Evolutionary conservation across 1,140 invertebrate species (phyloP).

Genomic region (Neodiprion lecontei): DNA sequence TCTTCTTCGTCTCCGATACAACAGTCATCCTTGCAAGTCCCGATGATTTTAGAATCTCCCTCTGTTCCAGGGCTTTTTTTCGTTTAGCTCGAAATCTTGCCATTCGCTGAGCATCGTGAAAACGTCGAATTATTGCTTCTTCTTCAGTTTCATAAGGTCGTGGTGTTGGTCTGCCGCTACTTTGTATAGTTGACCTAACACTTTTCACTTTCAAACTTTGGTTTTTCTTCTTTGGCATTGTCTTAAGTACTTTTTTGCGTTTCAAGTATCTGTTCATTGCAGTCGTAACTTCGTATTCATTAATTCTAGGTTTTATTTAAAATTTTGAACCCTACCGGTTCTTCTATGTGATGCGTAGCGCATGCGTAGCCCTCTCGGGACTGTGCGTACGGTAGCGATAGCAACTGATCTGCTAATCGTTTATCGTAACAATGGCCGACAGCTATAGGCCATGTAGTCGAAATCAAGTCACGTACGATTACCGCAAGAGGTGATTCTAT

Average conservation of each 20-base stretch:
- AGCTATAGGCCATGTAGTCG: slow-evolving; percentile 21
- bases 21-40: slow-evolving; percentile 26
- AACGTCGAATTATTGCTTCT: slow-evolving; percentile 35
- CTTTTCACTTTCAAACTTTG: not conserved
- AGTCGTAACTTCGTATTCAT: not conserved
- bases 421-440: slow-evolving; percentile 24
- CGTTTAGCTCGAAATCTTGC: slow-evolving; percentile 39
- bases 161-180: slow-evolving; percentile 16
- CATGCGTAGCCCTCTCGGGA: not conserved
- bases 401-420: slow-evolving; percentile 17
- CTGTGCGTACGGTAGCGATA: not conserved
- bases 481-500: not conserved
- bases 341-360: not conserved
- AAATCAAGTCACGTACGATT: slow-evolving; percentile 25
- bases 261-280: too few species aligned
- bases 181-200: not conserved
- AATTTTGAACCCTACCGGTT: slow-evolving; percentile 22
- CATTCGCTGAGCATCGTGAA: slow-evolving; percentile 45
- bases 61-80: slow-evolving; percentile 37
- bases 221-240: not conserved
- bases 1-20: slow-evolving; percentile 27
- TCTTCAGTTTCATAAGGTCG: slow-evolving; percentile 40
- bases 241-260: not conserved
- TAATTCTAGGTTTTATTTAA: not conserved
- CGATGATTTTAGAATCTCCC: slow-evolving; percentile 22